Percentiles rank a stretch among this genome's conserved stretches.
phyloP scores from a whole-genome alignment of 2,797 vertebrate species.

The Enteromius anoplus region DNA sequence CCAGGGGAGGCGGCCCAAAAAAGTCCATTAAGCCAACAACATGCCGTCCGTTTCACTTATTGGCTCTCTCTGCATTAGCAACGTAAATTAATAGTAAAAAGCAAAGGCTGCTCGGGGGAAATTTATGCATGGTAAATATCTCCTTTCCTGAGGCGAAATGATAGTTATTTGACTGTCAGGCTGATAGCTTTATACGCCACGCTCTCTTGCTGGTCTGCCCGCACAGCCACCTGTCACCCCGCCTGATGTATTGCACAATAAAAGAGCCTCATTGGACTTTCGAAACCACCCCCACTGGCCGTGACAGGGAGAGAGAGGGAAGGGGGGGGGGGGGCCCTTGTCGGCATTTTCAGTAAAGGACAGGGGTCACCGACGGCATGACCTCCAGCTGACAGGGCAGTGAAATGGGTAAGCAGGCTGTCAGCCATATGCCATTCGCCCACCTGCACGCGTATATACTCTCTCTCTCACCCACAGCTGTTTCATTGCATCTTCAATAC shows the following conservation, averaged over 20 bases:
- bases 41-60: constrained; percentile 36
- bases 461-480: constrained; percentile 11
- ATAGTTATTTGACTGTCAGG: constrained; percentile 60
- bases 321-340: not conserved
- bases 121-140: constrained; percentile 63
- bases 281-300: constrained; percentile 35
- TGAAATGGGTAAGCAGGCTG: constrained; percentile 46
- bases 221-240: constrained; percentile 57
- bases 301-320: not conserved
- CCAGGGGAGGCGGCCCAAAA: not conserved
- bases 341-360: constrained; percentile 34
- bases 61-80: constrained; percentile 30
- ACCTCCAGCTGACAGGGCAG: constrained; percentile 38
- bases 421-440: constrained; percentile 32
- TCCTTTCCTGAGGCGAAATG: constrained; percentile 55
- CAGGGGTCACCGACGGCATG: constrained; percentile 45
- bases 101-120: constrained; percentile 53
- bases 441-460: not conserved
- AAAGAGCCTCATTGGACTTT: constrained; percentile 61
- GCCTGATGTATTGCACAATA: constrained; percentile 59
- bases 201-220: constrained; percentile 56
- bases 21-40: constrained; percentile 47
- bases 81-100: constrained; percentile 45
- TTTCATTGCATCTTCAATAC: constrained; percentile 43
- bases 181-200: constrained; percentile 62